phyloP scores from a whole-genome alignment of 2,888 invertebrate species.

The Andricus quercusramuli region DNA sequence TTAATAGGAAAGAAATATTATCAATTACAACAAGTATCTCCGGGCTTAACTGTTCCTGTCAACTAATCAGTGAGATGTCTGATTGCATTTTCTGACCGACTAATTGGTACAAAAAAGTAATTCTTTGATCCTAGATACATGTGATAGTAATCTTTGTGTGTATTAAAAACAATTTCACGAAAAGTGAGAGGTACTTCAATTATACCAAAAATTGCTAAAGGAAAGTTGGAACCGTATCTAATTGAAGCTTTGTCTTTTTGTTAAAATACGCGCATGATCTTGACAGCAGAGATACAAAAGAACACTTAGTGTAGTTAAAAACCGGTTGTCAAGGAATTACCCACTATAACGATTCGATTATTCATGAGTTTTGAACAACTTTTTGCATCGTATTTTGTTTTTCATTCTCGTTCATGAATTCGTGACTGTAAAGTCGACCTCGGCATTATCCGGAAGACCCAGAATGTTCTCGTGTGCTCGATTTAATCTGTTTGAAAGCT shows the following conservation, averaged over 20 bases:
- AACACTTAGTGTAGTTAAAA: conserved; percentile 53
- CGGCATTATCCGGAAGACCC: conserved; percentile 60
- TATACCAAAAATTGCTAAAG: background rate
- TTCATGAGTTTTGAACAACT: conserved; percentile 60
- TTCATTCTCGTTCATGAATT: conserved; percentile 50
- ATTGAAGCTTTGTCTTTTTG: conserved; percentile 1
- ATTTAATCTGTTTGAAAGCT: conserved; percentile 52
- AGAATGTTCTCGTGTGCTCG: conserved; percentile 53
- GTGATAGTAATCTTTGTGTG: no score
- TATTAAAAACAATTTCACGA: no score
- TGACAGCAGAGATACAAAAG: conserved; percentile 14
- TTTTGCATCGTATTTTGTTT: conserved; percentile 52
- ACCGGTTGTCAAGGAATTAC: conserved; percentile 63
- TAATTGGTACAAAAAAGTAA: background rate
- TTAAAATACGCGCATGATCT: background rate
- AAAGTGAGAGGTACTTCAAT: no score
- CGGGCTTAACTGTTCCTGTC: background rate
- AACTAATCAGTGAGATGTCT: background rate
- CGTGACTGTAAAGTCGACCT: conserved; percentile 63
- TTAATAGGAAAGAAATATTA: background rate
- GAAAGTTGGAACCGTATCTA: conserved; percentile 3
- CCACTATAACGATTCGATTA: conserved; percentile 53
- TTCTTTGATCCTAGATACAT: no score
- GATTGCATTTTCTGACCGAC: background rate
- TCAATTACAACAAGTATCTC: background rate